Evolutionary conservation across 2,888 invertebrate genomes (phyloP), one percentile per base, ranked within the genome.

Genomic region (Polyommatus icarus): DNA sequence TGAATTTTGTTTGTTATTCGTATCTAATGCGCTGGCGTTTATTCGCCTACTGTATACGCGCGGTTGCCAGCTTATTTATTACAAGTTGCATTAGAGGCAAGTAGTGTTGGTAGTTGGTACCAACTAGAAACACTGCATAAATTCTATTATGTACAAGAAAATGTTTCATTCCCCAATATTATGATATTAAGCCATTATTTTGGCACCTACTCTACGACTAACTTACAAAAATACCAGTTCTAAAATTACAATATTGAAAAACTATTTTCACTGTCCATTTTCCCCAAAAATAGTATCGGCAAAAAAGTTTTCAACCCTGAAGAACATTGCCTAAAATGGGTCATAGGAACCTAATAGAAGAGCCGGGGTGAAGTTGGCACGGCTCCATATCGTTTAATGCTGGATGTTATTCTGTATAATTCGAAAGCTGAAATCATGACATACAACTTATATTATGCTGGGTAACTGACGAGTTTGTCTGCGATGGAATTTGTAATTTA

Each of bases 311-410:
- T 29, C 15, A 50, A 24, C 73, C 15, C 29, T 18, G 50, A 46
- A 73, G 12, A 46, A 12, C 18, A 50, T 54, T 54, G 50, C 18
- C 29, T 29, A 29, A 75, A 50, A 18, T 32, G 50, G 75, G 75
- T 75, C 75, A 50, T 75, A 75, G 50, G 54, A 75, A 54, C 54
- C 75, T 50, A 75, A 75, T 50, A 75, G 75, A 29, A 54, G 75
- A 75, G 54, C 54, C 50, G 29, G 24, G 75, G n/a, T 72, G 20
- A 40, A 72, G 54, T 75, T 75, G 75, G 75, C 75, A 75, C 24
- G 18, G 50, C 46, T 75, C 75, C 75, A 75, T 50, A 75, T 75
- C 75, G 75, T 75, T 75, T 75, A 75, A 75, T 50, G 50, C 75
- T 54, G 24, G 75, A 50, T 50, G 50, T 29, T 50, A 54, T 75